A percentile compares a stretch with the other conserved stretches of the same genome.
Conservation (phyloP, 2,888 invertebrate species). For the Platerodrilus igneus region DNA sequence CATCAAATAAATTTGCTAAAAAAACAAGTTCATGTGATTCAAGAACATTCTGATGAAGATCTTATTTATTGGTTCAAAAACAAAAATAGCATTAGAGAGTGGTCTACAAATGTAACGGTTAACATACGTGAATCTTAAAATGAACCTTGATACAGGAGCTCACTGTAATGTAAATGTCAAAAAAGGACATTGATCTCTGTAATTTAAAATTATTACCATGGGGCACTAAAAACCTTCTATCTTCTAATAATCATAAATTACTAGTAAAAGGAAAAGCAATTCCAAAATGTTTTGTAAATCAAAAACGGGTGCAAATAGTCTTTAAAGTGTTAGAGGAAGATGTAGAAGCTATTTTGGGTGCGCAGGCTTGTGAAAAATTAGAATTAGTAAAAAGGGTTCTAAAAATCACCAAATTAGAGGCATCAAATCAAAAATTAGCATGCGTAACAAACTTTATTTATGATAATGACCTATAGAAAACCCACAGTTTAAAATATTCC, state of each 20-base stretch:
- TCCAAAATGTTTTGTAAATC: neutral
- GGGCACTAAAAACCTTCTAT: neutral
- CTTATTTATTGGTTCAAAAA: conserved; percentile 1
- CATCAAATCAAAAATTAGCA: neutral
- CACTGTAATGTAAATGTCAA: neutral
- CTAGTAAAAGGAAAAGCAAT: neutral
- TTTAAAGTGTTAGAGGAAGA: neutral
- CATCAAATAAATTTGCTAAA: neutral
- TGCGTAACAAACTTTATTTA: neutral
- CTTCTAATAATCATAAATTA: neutral
- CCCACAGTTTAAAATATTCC: neutral
- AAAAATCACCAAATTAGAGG: neutral
- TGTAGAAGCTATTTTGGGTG: neutral
- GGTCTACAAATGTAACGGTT: neutral
- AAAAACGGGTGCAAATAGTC: neutral
- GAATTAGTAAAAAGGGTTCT: neutral
- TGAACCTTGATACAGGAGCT: neutral
- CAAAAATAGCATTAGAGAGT: neutral
- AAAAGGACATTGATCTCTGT: neutral
- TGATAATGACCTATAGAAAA: neutral
- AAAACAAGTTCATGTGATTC: too few species aligned
- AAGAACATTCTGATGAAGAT: conserved; percentile 3
- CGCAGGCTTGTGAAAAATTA: neutral
- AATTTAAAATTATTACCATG: neutral
- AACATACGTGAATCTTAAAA: neutral